Conservation (phyloP, 1,140 invertebrate genomes). For the Globodera ellingtonae region DNA sequence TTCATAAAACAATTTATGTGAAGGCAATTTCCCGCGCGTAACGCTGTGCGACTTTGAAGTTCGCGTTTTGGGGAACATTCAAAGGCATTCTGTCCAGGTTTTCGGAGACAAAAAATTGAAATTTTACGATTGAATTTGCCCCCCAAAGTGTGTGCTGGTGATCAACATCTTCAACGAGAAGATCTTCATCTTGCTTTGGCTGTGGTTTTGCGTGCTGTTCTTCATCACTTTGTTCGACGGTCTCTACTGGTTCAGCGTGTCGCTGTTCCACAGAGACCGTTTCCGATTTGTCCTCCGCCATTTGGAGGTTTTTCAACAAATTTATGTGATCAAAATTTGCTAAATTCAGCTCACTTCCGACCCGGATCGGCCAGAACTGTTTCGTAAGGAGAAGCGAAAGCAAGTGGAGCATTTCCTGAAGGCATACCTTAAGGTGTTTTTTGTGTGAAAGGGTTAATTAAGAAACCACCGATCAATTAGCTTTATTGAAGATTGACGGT, state of each 20-base stretch:
- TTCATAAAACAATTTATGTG: too few relatives aligned
- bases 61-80: slow-evolving; percentile 67
- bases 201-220: slow-evolving; percentile 70
- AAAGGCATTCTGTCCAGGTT: slow-evolving; percentile 66
- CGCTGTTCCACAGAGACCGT: slow-evolving; percentile 62
- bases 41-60: slow-evolving; percentile 69
- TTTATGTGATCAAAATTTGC: neutral
- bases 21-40: slow-evolving; percentile 65
- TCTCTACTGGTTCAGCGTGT: slow-evolving; percentile 64
- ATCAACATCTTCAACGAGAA: slow-evolving; percentile 71
- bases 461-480: neutral
- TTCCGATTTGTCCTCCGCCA: slow-evolving; percentile 64
- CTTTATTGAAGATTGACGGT: slow-evolving; percentile 55
- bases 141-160: slow-evolving; percentile 68
- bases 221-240: slow-evolving; percentile 66
- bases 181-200: slow-evolving; percentile 69
- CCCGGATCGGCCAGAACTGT: slow-evolving; percentile 62
- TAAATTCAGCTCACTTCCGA: slow-evolving; percentile 55
- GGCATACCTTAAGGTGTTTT: slow-evolving; percentile 64
- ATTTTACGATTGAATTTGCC: slow-evolving; percentile 56
- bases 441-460: too few relatives aligned
- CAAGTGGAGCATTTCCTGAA: slow-evolving; percentile 64
- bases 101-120: neutral
- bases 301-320: slow-evolving; percentile 41
- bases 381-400: slow-evolving; percentile 64